Evolutionary conservation across 2,797 vertebrate genomes (phyloP).

Genomic region (Podarcis lilfordi): DNA sequence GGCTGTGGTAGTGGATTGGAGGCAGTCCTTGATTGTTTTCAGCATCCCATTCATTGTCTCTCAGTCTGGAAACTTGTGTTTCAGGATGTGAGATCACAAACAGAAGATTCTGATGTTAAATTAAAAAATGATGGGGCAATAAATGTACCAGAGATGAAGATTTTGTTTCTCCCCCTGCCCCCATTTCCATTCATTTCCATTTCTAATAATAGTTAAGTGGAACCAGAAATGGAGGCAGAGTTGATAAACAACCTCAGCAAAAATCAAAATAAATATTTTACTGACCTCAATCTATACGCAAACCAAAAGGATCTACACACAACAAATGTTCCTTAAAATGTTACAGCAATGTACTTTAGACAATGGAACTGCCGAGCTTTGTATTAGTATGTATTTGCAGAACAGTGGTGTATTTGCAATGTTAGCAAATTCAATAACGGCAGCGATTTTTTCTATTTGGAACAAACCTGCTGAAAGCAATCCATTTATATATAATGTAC

Average conservation of each 20-base stretch:
- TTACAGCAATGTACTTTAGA: slow-evolving; percentile 40
- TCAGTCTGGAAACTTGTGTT: slow-evolving; percentile 11
- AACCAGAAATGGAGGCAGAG: slow-evolving; percentile 51
- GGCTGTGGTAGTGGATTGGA: slow-evolving; percentile 1
- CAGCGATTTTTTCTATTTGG: neutral
- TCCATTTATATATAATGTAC: neutral
- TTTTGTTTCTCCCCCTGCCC: slow-evolving; percentile 24
- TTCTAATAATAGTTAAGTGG: slow-evolving; percentile 44
- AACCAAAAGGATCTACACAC: slow-evolving; percentile 38
- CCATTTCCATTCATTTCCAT: slow-evolving; percentile 34
- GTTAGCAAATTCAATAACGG: neutral
- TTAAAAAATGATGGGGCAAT: slow-evolving; percentile 31
- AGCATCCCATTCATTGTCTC: slow-evolving; percentile 45
- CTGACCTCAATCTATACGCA: slow-evolving; percentile 37
- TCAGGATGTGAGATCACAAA: slow-evolving; percentile 40
- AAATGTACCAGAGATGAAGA: slow-evolving; percentile 52
- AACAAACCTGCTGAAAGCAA: neutral
- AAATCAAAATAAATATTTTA: slow-evolving; percentile 59
- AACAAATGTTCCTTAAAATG: slow-evolving; percentile 53
- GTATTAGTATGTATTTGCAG: slow-evolving; percentile 53
- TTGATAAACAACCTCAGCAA: slow-evolving; percentile 39
- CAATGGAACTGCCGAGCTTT: slow-evolving; percentile 50
- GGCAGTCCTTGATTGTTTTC: neutral
- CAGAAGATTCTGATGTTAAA: slow-evolving; percentile 45
- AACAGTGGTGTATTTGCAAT: neutral